phyloP scores from a whole-genome alignment of 2,797 vertebrate genomes.

The Heterohyrax brucei region DNA sequence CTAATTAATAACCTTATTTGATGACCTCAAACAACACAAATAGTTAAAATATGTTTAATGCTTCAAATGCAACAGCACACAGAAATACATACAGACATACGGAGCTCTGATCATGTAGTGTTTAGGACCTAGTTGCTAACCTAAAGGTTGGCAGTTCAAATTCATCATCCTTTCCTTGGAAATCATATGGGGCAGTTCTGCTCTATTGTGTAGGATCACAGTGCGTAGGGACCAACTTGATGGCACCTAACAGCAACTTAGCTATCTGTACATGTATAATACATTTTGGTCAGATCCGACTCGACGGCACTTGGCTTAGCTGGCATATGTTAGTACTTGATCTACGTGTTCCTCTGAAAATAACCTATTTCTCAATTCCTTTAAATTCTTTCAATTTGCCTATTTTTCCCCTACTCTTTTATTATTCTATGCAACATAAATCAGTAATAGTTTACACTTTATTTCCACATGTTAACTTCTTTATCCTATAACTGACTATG shows the following conservation, averaged over 20 bases:
- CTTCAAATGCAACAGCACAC: neutral
- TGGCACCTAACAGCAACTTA: too few species aligned
- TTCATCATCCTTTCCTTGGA: too few species aligned
- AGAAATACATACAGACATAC: neutral
- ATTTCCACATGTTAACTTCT: constrained; percentile 44
- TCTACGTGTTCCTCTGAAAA: neutral
- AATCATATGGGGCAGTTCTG: too few species aligned
- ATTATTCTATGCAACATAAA: constrained; percentile 47
- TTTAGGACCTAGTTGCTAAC: too few species aligned
- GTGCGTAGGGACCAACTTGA: too few species aligned
- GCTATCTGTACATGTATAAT: too few species aligned
- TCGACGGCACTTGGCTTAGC: too few species aligned
- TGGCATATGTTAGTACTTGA: neutral
- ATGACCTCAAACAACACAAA: neutral
- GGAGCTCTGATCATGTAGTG: too few species aligned
- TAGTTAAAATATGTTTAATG: constrained; percentile 40
- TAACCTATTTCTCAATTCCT: neutral
- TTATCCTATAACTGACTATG: neutral
- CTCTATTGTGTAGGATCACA: too few species aligned
- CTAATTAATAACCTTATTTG: neutral
- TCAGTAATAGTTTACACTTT: constrained; percentile 47
- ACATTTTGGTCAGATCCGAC: too few species aligned
- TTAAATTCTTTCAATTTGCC: constrained; percentile 39
- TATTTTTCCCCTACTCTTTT: neutral
- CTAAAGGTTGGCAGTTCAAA: too few species aligned